Conservation (phyloP, 2,797 vertebrate genomes). For the Scolopax bukidnonensis region DNA sequence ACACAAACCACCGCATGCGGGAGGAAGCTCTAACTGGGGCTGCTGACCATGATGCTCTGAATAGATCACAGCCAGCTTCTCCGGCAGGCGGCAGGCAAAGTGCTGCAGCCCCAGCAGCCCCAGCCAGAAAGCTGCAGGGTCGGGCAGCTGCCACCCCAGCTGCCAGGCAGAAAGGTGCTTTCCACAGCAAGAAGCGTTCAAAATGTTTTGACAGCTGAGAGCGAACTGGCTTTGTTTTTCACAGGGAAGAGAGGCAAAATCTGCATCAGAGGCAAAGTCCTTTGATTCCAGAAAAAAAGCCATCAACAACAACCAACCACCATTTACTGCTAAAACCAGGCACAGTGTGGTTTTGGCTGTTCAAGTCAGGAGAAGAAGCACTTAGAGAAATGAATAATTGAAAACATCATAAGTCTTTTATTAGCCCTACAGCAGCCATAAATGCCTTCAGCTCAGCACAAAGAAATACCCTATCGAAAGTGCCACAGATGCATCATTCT, state of each 20-base stretch:
- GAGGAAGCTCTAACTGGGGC: background rate
- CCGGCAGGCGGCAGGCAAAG: background rate
- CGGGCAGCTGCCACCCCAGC: fast-evolving
- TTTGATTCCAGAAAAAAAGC: background rate
- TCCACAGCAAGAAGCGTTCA: background rate
- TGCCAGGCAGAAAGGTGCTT: background rate
- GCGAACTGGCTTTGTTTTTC: background rate
- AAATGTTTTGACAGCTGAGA: background rate
- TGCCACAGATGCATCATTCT: fast-evolving
- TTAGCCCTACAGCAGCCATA: background rate
- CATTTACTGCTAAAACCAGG: background rate
- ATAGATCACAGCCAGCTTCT: background rate
- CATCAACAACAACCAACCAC: background rate
- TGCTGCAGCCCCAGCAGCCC: background rate
- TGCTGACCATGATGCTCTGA: background rate
- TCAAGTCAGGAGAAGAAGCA: background rate
- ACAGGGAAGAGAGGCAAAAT: background rate
- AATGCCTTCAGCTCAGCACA: background rate
- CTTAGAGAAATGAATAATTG: conserved; percentile 32
- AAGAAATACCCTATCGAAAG: background rate
- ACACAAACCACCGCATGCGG: background rate
- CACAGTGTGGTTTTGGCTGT: background rate
- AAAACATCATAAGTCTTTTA: background rate
- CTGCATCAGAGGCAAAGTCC: background rate
- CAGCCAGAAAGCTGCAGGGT: background rate